These are phyloP conservation scores for Oscheius sp. DNA, from an alignment of 1,140 invertebrate genomes.

Conservation along the genomic window DNA sequence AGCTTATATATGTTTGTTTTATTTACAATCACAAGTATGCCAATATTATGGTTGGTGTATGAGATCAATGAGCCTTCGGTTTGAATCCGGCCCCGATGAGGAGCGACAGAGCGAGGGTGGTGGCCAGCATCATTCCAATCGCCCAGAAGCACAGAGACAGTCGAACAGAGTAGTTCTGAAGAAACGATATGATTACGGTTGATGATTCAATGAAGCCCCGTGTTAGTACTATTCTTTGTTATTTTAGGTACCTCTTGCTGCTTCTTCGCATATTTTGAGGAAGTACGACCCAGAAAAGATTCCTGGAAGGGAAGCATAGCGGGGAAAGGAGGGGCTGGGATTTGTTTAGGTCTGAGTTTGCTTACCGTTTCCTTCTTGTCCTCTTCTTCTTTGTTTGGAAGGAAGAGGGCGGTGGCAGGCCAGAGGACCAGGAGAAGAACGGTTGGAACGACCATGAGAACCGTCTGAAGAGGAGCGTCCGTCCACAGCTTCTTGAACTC, in stretches of 20 bases:
- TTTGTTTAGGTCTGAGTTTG: background rate
- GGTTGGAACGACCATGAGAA: background rate
- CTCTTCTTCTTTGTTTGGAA: background rate
- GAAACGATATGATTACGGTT: background rate
- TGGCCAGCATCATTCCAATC: background rate
- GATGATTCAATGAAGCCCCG: background rate
- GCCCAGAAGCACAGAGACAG: background rate
- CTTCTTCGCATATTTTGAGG: background rate
- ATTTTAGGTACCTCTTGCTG: background rate
- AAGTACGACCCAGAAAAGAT: background rate
- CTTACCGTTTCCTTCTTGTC: constrained; percentile 2
- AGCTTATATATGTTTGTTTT: too few relatives aligned
- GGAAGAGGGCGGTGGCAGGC: background rate
- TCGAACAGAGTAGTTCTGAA: background rate
- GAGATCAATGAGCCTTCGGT: too few relatives aligned
- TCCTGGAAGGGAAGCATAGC: background rate
- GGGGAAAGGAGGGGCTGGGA: too few relatives aligned
- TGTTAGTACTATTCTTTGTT: background rate
- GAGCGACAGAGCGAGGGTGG: background rate
- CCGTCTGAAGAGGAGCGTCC: background rate
- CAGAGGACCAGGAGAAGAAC: background rate
- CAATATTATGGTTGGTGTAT: too few relatives aligned
- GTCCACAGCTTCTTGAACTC: constrained; percentile 7
- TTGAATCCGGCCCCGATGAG: background rate
- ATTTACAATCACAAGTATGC: too few relatives aligned